Percentiles rank a stretch among this genome's conserved stretches.
Evolutionary conservation across 2,888 invertebrate species (phyloP).

Genomic region (Chydorus sphaericus): DNA sequence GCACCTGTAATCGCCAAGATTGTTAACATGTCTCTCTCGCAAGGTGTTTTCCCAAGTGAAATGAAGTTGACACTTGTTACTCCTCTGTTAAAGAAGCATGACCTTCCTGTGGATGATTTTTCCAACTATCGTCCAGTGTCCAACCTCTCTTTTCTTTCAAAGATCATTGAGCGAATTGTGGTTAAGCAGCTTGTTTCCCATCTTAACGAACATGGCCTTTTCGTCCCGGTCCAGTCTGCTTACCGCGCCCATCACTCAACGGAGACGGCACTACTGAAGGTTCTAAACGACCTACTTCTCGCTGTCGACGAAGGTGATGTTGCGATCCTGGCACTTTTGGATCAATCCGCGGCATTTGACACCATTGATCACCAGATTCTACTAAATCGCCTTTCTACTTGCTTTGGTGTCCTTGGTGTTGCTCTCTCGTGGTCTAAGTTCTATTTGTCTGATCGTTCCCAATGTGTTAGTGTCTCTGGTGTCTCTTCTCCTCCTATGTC

Average conservation of each 20-base stretch:
- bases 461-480: constrained; percentile 1
- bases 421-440: neutral
- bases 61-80: neutral
- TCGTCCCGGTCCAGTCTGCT: neutral
- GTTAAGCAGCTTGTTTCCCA: neutral
- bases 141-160: neutral
- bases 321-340: neutral
- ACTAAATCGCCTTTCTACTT: neutral
- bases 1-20: neutral
- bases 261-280: neutral
- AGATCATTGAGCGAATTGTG: neutral
- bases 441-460: neutral
- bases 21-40: neutral
- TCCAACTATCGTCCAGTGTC: neutral
- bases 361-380: neutral
- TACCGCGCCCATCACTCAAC: neutral
- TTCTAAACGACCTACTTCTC: neutral
- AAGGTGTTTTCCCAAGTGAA: neutral
- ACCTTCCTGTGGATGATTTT: neutral
- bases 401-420: neutral
- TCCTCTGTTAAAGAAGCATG: neutral
- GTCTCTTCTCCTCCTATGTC: neutral
- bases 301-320: neutral
- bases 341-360: neutral
- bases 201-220: neutral